A percentile compares a stretch with the other conserved stretches of the same genome.
Conservation (phyloP, 2,113 vertebrate species). For the Uria lomvia region DNA sequence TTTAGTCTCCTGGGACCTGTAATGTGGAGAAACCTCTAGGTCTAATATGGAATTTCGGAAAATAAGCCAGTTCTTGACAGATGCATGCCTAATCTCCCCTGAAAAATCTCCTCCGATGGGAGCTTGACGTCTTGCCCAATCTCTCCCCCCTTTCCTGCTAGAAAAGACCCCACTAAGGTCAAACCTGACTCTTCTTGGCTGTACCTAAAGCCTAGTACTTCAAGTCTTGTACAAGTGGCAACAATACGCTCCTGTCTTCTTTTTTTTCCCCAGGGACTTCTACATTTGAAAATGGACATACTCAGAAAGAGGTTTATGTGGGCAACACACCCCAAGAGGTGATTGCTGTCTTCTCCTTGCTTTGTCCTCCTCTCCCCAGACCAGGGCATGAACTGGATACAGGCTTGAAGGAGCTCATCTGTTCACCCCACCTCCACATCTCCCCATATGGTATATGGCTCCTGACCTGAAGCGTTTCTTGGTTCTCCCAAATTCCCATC, state of each 20-base stretch:
- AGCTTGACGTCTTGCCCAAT: background rate
- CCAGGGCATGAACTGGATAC: background rate
- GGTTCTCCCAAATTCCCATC: slow-evolving; percentile 9
- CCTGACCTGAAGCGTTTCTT: background rate
- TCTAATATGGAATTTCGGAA: background rate
- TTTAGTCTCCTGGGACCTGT: background rate
- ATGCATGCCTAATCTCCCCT: background rate
- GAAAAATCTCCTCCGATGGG: background rate
- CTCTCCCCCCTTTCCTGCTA: background rate
- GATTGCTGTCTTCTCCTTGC: background rate
- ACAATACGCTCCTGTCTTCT: background rate
- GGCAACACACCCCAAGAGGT: background rate
- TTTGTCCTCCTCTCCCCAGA: background rate
- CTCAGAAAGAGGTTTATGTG: background rate
- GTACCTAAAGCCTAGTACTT: background rate
- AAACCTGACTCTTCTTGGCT: background rate
- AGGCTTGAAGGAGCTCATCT: background rate
- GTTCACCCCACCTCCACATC: background rate
- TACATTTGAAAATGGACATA: background rate
- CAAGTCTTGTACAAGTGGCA: background rate
- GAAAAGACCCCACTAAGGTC: background rate
- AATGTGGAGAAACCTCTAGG: background rate
- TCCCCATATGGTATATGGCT: background rate
- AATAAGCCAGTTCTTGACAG: background rate
- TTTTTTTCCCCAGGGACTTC: background rate